Base-by-base conservation (phyloP, 2,797 vertebrate species). In the Pipistrellus kuhlii region DNA sequence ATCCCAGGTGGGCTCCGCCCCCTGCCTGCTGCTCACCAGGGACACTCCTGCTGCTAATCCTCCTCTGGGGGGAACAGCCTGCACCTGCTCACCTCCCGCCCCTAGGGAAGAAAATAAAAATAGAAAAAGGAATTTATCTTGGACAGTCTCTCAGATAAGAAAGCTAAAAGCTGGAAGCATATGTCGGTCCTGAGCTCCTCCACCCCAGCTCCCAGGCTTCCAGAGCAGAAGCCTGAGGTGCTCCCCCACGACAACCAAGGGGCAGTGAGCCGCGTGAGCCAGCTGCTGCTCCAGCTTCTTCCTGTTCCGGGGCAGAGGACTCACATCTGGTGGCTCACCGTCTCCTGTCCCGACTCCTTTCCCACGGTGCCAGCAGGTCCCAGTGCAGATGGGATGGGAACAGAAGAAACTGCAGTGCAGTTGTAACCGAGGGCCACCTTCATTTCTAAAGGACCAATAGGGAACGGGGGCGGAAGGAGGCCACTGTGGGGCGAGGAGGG, bases 381-480 rank as follows among this genome's bases (percentile, higher is more conserved):
- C 25, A 27, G 76, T 2, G 12, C 30, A 8, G 18, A 62, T 3
- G 23, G 2, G 15, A 30, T 0, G 35, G 30, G 88, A 53, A 72
- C 23, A 35, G 71, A 41, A 51, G 48, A 71, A 69, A 18, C 71
- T 15, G 46, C 17, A 20, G 14, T 13, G 46, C 17, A 20, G 14
- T 48, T 20, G 15, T 9, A 38, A 27, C 32, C 3, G 59, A 76
- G 44, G 62, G 32, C 44, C 13, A 68, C 13, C 38, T 38, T 13
- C 13, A 21, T 12, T 14, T 68, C 48, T 12, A n/a, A 0, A 2
- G 41, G 46, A 35, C 35, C 15, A 0, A 8, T 0, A 4, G 46
- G n/a, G 46, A 77, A 5, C 21, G 44, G 17, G 9, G 46, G 81
- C 1, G 73, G 59, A 9, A 41, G n/a, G 48, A 0, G 3, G 44